phyloP scores from a whole-genome alignment of 2,888 invertebrate genomes.

The Acrobasis consociella region DNA sequence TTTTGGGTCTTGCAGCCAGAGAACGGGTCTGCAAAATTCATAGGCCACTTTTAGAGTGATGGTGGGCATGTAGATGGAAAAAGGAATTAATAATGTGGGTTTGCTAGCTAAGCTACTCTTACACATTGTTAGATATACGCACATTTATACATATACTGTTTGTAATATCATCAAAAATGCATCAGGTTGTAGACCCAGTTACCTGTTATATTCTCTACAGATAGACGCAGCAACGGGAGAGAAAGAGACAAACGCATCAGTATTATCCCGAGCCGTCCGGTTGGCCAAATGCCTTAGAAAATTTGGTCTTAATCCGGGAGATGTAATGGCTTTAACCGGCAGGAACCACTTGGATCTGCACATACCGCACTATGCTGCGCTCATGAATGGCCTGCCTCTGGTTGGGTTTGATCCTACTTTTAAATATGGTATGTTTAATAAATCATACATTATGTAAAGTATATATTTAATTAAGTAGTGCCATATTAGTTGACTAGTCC shows the following conservation, averaged over 20 bases:
- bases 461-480: too few relatives aligned
- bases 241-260: slow-evolving; percentile 56
- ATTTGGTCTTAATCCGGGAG: slow-evolving; percentile 55
- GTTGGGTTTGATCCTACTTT: slow-evolving; percentile 61
- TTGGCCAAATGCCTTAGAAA: slow-evolving; percentile 53
- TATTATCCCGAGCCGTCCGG: slow-evolving; percentile 51
- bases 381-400: slow-evolving; percentile 59
- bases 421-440: slow-evolving; percentile 53
- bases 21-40: too few relatives aligned
- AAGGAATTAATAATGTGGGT: too few relatives aligned
- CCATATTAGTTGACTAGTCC: too few relatives aligned
- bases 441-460: not conserved
- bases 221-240: slow-evolving; percentile 66
- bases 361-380: slow-evolving; percentile 62
- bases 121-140: too few relatives aligned
- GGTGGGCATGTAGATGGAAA: too few relatives aligned
- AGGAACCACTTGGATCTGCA: slow-evolving; percentile 62
- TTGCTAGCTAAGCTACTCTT: too few relatives aligned
- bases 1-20: too few relatives aligned
- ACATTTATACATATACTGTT: too few relatives aligned
- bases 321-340: slow-evolving; percentile 60
- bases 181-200: too few relatives aligned
- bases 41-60: too few relatives aligned
- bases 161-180: too few relatives aligned
- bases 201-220: slow-evolving; percentile 38